A percentile compares a stretch with the other conserved stretches of the same genome.
phyloP scores from a whole-genome alignment of 2,797 vertebrate genomes.

The Sebastolobus alascanus region DNA sequence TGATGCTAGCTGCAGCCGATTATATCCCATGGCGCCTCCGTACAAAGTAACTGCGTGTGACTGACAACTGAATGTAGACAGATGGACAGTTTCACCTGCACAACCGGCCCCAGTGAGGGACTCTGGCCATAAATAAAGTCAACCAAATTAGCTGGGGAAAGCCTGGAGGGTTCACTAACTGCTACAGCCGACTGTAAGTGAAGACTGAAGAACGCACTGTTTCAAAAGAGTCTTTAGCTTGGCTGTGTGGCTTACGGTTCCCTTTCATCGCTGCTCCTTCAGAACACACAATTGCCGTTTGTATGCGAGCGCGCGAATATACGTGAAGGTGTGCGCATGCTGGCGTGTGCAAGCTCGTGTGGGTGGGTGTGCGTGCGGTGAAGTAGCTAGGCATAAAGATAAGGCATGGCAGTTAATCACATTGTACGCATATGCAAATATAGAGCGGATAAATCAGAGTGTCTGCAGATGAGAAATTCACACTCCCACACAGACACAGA shows the following conservation, averaged over 20 bases:
- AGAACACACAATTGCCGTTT: slow-evolving; percentile 20
- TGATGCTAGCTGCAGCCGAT: slow-evolving; percentile 66
- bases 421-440: slow-evolving; percentile 77
- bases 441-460: slow-evolving; percentile 65
- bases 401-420: slow-evolving; percentile 76
- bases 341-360: slow-evolving; percentile 9
- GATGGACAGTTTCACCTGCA: slow-evolving; percentile 64
- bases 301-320: slow-evolving; percentile 15
- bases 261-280: slow-evolving; percentile 54
- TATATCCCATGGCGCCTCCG: slow-evolving; percentile 56
- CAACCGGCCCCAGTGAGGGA: slow-evolving; percentile 39
- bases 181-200: slow-evolving; percentile 47
- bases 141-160: slow-evolving; percentile 53
- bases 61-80: slow-evolving; percentile 66
- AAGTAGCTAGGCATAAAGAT: slow-evolving; percentile 61
- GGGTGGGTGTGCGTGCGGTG: slow-evolving; percentile 31
- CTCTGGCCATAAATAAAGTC: slow-evolving; percentile 64
- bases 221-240: slow-evolving; percentile 45
- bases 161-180: slow-evolving; percentile 56
- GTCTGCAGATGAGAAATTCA: slow-evolving; percentile 65
- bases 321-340: background rate
- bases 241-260: slow-evolving; percentile 42
- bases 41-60: slow-evolving; percentile 61
- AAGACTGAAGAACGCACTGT: slow-evolving; percentile 42
- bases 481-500: slow-evolving; percentile 31